phyloP scores from a whole-genome alignment of 2,797 vertebrate genomes.

The Dipus sagitta region DNA sequence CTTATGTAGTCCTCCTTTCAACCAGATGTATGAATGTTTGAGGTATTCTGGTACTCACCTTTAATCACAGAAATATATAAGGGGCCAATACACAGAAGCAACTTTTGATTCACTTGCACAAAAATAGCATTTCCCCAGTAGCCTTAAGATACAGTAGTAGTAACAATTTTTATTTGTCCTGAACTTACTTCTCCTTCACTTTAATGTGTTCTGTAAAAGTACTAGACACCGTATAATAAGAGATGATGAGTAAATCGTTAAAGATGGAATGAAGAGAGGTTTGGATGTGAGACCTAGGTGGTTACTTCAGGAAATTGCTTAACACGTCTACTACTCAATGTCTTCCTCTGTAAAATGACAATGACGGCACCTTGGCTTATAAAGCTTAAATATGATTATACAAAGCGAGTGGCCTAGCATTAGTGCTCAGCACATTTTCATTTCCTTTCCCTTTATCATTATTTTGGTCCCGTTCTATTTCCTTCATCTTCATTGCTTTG shows the following conservation, averaged over 20 bases:
- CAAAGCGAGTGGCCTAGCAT: not conserved
- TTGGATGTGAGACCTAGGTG: not conserved
- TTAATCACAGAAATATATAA: not conserved
- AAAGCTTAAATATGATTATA: not conserved
- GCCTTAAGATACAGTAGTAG: not conserved
- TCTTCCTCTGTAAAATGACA: conserved; percentile 24
- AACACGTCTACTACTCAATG: not conserved
- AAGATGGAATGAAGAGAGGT: not conserved
- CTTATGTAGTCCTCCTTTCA: not conserved
- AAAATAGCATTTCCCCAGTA: not conserved
- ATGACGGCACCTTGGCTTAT: not conserved
- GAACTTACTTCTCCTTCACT: not conserved
- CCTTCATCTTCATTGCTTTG: not conserved
- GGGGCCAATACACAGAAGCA: not conserved
- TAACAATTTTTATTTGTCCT: not conserved
- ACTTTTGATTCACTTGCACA: not conserved
- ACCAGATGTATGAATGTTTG: not conserved
- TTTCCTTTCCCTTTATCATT: conserved; percentile 29
- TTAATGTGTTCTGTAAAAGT: not conserved
- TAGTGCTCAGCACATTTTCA: not conserved
- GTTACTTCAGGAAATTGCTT: conserved; percentile 48
- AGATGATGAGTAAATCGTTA: not conserved
- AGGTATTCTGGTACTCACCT: not conserved
- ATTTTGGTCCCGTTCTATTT: not conserved
- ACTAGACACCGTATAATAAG: not conserved